Conservation (phyloP, 2,888 invertebrate species). For the Lagria hirta region DNA sequence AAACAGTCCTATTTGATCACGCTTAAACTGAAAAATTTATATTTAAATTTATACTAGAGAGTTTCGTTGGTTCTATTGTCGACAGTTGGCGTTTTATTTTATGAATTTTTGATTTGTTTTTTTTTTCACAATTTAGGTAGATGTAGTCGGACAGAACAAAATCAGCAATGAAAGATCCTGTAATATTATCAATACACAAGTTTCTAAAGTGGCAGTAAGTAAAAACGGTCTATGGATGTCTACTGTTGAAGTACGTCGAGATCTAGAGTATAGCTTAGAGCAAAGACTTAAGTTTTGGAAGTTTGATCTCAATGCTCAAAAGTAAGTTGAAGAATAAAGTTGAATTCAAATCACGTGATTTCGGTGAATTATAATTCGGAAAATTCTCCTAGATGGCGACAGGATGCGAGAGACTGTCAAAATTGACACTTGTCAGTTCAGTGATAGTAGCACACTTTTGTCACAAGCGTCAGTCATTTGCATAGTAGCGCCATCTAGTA, state of each 20-base stretch:
- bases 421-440: too few species aligned
- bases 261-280: conserved; percentile 60
- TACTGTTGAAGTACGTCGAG: conserved; percentile 66
- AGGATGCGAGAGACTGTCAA: too few species aligned
- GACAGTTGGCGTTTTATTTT: neutral
- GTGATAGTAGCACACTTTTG: too few species aligned
- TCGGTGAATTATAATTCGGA: too few species aligned
- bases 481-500: too few species aligned
- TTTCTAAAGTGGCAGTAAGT: conserved; percentile 68
- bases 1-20: too few species aligned
- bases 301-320: conserved; percentile 61
- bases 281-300: conserved; percentile 76
- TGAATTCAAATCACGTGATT: conserved; percentile 1
- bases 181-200: conserved; percentile 64
- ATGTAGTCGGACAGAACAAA: conserved; percentile 71
- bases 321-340: conserved; percentile 51
- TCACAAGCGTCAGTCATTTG: too few species aligned
- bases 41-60: too few species aligned
- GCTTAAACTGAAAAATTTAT: too few species aligned
- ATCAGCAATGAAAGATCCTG: conserved; percentile 63
- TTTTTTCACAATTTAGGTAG: conserved; percentile 61
- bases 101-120: conserved; percentile 18
- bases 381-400: too few species aligned
- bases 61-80: too few species aligned
- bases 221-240: conserved; percentile 71